Base-by-base conservation (phyloP, 1,140 invertebrate genomes). In the Drosophila parabipectinata region DNA sequence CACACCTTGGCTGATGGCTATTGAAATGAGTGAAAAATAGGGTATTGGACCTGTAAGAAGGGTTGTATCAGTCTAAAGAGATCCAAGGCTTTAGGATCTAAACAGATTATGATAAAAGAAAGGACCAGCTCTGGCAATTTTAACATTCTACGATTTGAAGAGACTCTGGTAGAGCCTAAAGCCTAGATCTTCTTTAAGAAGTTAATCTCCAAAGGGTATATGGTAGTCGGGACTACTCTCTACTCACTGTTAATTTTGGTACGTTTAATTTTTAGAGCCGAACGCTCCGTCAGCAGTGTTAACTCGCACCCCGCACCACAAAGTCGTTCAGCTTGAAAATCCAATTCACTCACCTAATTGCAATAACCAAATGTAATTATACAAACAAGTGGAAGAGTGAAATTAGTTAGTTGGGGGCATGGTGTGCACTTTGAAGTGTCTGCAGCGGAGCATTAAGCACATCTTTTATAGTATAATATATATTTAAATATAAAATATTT, bases 241-340 rank as follows among this genome's bases (percentile, higher is more conserved):
- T 5, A 14, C 39, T 41, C n/a, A 41, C 53, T 47, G 60, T 77
- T 57, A 66, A 62, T 72, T 58, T 78, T 45, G 71, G 51, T 87
- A 54, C 67, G 66, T 57, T 83, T 69, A 67, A 61, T 88, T 79
- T 88, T 69, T 69, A 89, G 83, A 85, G 80, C 81, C 81, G 73
- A 81, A 81, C 78, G 74, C 47, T 37, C 8, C 28, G 34, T 12
- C 34, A 59, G 39, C 63, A 41, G 45, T 59, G 50, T 56, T 21
- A 47, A 51, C 57, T 50, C 37, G 64, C 51, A 54, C 50, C 51
- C 47, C 53, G 66, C 51, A 15, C 51, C 57, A 50, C 15, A 44
- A 85, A 88, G 67, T 82, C 83, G 79, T 72, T 87, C 79, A 87
- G 83, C 79, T 87, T 83, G 83, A 87, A 87, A 88, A 88, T 87